A percentile compares a stretch with the other conserved stretches of the same genome.
These are phyloP conservation scores for Tubulanus polymorphus DNA, from an alignment of 2,888 invertebrate genomes.

Conservation along the genomic window DNA sequence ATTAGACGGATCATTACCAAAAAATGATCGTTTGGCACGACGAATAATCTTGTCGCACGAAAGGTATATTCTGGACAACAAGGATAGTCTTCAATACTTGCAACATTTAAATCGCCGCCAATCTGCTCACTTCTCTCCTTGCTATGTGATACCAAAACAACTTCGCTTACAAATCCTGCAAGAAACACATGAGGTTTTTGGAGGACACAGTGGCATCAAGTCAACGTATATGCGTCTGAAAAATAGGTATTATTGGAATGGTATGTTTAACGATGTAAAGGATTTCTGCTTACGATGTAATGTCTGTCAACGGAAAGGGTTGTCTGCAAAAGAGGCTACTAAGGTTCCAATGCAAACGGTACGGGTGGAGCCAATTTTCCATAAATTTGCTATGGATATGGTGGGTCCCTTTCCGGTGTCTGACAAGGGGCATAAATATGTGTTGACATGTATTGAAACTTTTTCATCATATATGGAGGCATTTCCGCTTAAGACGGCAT, in stretches of 20 bases:
- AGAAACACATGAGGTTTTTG: background rate
- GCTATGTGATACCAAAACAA: background rate
- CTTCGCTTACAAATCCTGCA: background rate
- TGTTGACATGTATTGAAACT: too few species aligned
- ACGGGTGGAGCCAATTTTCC: too few species aligned
- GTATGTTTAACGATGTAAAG: background rate
- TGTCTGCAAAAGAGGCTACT: too few species aligned
- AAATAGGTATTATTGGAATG: background rate
- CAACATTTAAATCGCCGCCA: background rate
- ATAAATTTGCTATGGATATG: too few species aligned
- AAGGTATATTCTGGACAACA: background rate
- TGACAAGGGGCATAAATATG: too few species aligned
- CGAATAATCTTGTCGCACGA: background rate
- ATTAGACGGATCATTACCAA: background rate
- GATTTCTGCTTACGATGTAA: too few species aligned
- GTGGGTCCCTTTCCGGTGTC: too few species aligned
- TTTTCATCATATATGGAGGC: too few species aligned
- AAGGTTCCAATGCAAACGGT: too few species aligned
- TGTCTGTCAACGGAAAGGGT: too few species aligned
- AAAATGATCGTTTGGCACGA: background rate
- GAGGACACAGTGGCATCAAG: background rate
- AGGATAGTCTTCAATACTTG: background rate
- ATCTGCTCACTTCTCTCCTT: background rate
- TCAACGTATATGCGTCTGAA: background rate
- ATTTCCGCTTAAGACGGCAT: too few species aligned